Base-by-base conservation (phyloP, 2,888 invertebrate species). In the Clunio marinus region DNA sequence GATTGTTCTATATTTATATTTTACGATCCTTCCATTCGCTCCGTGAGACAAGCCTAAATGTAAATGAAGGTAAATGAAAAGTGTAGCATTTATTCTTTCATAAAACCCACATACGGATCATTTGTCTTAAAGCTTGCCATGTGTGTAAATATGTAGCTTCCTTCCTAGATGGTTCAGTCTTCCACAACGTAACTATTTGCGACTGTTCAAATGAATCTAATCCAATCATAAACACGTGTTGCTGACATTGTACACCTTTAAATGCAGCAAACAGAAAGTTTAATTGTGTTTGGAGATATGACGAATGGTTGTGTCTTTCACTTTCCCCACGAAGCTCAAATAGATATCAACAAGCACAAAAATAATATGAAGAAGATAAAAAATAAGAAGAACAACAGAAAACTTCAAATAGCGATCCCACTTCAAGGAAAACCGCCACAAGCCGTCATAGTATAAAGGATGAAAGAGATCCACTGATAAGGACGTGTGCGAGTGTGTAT, bases 391-490 rank as follows among this genome's bases (percentile, higher is more conserved):
- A n/a, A n/a, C 22, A 17, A 51, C 22, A 51, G 51, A 22, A n/a
- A 51, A 51, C 51, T 51, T 51, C 51, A 51, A 51, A 51, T n/a
- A 51, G 51, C 22, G 4, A 45, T 10, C 45, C 45, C 15, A 45
- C 45, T 7, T 45, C 13, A 15, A 45, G 45, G 45, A 7, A 45
- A 22, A 51, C 35, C 35, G 51, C 51, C 51, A 22, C 17, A 22
- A 17, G 10, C n/a, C n/a, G n/a, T n/a, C n/a, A n/a, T n/a, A 32
- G 2, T 3, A 55, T 22, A 57, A 57, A 57, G 57, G 57, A 57
- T 27, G 27, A 57, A 57, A 27, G 57, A 27, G 15, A 57, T 57
- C 57, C n/a, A 51, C 20, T 51, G 51, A 51, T 51, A 51, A 51
- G 51, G 51, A 51, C 51, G 15, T 25, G 20, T 3, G 27, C 17